Conservation (phyloP, 1,140 invertebrate species). For the Palaemon carinicauda region DNA sequence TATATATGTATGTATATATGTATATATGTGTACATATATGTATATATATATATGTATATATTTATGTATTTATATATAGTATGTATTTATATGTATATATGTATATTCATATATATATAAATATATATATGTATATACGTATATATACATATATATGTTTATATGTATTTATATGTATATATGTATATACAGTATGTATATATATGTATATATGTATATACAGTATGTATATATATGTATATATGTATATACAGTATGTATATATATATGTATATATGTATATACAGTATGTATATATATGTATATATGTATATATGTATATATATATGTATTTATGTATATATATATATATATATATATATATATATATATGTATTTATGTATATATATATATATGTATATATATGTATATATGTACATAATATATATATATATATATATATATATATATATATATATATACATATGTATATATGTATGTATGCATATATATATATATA, state of each 20-base stretch:
- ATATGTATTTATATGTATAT: too few species aligned
- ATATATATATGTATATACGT: neutral
- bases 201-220: too few species aligned
- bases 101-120: neutral
- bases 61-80: neutral
- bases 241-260: too few species aligned
- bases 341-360: too few species aligned
- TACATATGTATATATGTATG: neutral
- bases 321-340: neutral
- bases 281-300: too few species aligned
- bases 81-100: neutral
- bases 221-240: too few species aligned
- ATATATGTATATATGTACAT: neutral
- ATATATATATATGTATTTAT: neutral
- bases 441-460: too few species aligned
- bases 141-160: neutral
- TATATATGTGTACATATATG: neutral
- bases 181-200: too few species aligned
- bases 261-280: too few species aligned
- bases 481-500: neutral
- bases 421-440: too few species aligned
- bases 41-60: neutral
- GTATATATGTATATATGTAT: too few species aligned
- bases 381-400: conserved; percentile 5
- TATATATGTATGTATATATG: too few species aligned